Percentiles rank a stretch among this genome's conserved stretches.
Evolutionary conservation across 2,888 invertebrate species (phyloP).

Genomic region (Margaritifera margaritifera): DNA sequence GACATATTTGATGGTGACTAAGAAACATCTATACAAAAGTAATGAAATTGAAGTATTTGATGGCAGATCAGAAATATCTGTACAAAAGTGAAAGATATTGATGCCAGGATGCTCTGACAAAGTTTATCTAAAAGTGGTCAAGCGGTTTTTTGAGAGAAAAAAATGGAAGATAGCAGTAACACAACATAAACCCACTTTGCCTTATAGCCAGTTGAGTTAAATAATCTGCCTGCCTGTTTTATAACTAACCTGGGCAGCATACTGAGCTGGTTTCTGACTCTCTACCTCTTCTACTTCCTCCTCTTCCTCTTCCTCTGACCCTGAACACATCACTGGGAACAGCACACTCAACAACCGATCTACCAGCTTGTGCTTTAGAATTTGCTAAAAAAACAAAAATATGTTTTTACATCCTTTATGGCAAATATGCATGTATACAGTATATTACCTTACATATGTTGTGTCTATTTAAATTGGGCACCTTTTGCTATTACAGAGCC

Average conservation of each 20-base stretch:
- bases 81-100: too few species aligned
- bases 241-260: constrained; percentile 78
- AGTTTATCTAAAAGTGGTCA: too few species aligned
- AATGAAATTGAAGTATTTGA: too few species aligned
- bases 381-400: constrained; percentile 24
- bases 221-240: background rate
- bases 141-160: background rate
- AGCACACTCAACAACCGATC: constrained; percentile 81
- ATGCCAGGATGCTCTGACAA: too few species aligned
- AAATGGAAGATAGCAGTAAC: background rate
- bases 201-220: background rate
- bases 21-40: too few species aligned
- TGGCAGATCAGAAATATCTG: too few species aligned
- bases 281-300: constrained; percentile 77
- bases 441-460: too few species aligned
- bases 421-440: too few species aligned
- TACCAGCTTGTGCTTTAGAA: constrained; percentile 81
- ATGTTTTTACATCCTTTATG: too few species aligned
- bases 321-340: constrained; percentile 81
- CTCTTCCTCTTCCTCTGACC: constrained; percentile 80
- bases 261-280: constrained; percentile 79
- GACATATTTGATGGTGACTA: too few species aligned
- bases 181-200: background rate
- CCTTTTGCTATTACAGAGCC: too few species aligned
- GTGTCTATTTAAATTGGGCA: too few species aligned